Evolutionary conservation across 2,113 vertebrate species (phyloP), one percentile per base, ranked within the genome.

Genomic region (Theristicus caerulescens): DNA sequence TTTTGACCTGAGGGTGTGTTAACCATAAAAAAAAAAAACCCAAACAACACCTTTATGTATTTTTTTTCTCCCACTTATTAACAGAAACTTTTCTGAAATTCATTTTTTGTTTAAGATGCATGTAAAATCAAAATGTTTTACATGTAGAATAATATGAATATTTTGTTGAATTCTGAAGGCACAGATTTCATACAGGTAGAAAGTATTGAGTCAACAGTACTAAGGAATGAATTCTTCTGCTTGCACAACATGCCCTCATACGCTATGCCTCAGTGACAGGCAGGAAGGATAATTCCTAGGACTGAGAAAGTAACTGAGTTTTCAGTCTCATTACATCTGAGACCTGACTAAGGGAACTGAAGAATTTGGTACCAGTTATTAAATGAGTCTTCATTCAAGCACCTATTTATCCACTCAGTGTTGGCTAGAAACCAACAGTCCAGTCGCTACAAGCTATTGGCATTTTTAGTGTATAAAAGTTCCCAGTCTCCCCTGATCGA

Each of bases 401-500:
- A 87, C 29, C 29, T 65, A 24, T 77, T 62, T 70, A 62, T 44
- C 42, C 34, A 51, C 31, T 20, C 17, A 27, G 11, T 18, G 5
- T 10, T 67, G 52, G 16, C 34, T 44, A 74, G 76, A 78, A 19
- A 71, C 11, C 16, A 13, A 3, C 9, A 64, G 47, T 46, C 10
- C 74, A 73, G 36, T 52, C 67, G 59, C 7, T 34, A 42, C 14
- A 64, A 69, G 42, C 7, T 24, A 42, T 7, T 13, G 46, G 29
- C 2, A 5, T 62, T 93, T 93, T 22, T 42, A 57, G 21, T 3
- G 18, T 36, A 76, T 16, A 76, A 29, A 44, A 52, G 11, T 16
- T 38, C 47, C 40, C 55, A 29, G 44, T 10, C 20, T 86, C 17
- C 49, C 14, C 27, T 32, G 51, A 27, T 1, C 0, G 0, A 83